These are phyloP conservation scores for Ypsolopha sequella DNA, from an alignment of 2,888 invertebrate genomes.

Conservation along the genomic window DNA sequence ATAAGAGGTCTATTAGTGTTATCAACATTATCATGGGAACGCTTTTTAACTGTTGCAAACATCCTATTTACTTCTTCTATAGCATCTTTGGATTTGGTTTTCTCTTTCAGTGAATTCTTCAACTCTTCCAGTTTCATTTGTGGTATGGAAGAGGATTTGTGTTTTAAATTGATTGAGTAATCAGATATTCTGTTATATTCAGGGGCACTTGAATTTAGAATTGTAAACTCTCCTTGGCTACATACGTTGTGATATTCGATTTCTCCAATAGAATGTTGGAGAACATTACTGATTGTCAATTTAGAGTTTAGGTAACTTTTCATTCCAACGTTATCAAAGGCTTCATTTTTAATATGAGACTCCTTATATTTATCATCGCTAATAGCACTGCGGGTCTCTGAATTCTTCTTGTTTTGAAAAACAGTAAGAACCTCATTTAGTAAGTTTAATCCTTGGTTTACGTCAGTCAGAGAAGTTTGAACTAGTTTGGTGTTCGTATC, in stretches of 20 bases:
- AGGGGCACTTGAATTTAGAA: constrained; percentile 34
- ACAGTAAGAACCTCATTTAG: constrained; percentile 50
- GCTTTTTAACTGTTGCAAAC: constrained; percentile 1
- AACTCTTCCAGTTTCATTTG: constrained; percentile 4
- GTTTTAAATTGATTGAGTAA: no score
- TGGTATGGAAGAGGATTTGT: constrained; percentile 1
- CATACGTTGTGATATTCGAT: constrained; percentile 9
- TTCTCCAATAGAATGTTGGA: constrained; percentile 33
- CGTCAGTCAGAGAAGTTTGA: constrained; percentile 35
- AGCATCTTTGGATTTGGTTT: constrained; percentile 17
- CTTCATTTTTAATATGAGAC: no score
- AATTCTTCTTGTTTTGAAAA: constrained; percentile 40
- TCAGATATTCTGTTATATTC: constrained; percentile 8
- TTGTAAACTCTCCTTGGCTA: constrained; percentile 26
- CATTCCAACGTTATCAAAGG: background rate
- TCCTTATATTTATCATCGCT: no score
- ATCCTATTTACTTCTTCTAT: constrained; percentile 33
- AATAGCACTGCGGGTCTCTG: background rate
- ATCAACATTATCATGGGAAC: constrained; percentile 9
- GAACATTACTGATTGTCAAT: constrained; percentile 27
- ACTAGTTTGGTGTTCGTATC: constrained; percentile 21
- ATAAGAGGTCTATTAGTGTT: constrained; percentile 36
- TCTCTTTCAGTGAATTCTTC: constrained; percentile 3
- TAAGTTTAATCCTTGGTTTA: constrained; percentile 33
- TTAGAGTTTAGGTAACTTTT: constrained; percentile 8